Evolutionary conservation across 2,888 invertebrate genomes (phyloP).

Genomic region (Subacronicta megacephala): DNA sequence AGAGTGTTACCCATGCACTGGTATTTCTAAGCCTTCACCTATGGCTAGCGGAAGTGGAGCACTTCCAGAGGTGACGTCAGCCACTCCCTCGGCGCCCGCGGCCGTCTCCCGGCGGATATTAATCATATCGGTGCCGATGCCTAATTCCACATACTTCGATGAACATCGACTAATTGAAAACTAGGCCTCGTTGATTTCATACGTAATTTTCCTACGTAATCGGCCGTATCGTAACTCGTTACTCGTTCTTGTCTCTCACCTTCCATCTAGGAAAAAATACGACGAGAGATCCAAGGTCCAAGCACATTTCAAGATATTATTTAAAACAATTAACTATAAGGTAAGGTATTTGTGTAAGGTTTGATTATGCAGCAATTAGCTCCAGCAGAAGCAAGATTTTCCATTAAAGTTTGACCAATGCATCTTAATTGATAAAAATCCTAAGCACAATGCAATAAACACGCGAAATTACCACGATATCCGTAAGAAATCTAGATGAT

Average conservation of each 20-base stretch:
- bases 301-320: conserved; percentile 17
- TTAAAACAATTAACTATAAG: too few species aligned
- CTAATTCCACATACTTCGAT: conserved; percentile 54
- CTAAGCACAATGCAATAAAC: conserved; percentile 23
- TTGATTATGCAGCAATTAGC: too few species aligned
- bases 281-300: conserved; percentile 20
- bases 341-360: too few species aligned
- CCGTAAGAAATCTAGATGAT: conserved; percentile 44
- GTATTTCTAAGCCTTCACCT: conserved; percentile 59
- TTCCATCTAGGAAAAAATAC: conserved; percentile 20
- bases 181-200: conserved; percentile 49
- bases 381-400: too few species aligned
- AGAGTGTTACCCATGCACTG: conserved; percentile 18
- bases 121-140: conserved; percentile 80
- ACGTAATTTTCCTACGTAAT: too few species aligned
- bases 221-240: too few species aligned
- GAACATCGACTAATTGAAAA: conserved; percentile 74
- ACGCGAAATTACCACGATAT: conserved; percentile 23
- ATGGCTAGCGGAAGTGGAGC: conserved; percentile 79
- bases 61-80: conserved; percentile 85
- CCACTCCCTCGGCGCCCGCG: conserved; percentile 68
- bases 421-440: too few species aligned
- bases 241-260: conserved; percentile 21
- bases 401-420: too few species aligned
- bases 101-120: conserved; percentile 87